Base-by-base conservation (phyloP, 92 coral and sea anemone genomes). In the Umimayanthus kanabou region DNA sequence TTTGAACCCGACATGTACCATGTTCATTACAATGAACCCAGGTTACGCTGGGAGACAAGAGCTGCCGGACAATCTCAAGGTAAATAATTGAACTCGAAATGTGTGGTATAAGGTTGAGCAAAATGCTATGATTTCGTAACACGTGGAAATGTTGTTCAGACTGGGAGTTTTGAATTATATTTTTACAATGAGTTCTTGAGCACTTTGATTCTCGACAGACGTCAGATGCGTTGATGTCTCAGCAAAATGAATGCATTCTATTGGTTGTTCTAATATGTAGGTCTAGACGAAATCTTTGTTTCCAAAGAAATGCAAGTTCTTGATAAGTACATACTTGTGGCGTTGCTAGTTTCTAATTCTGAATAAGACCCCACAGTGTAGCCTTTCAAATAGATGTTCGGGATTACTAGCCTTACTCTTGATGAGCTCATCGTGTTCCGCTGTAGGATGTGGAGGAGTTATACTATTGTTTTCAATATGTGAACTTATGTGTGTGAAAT, bases 41-140 rank as follows among this genome's bases (percentile, higher is more conserved):
- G 99, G 99, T 5, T 96, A 96, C 77, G 99, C 99, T 39, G 99
- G 99, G 14, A 88, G 99, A 61, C 99, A 96, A 87, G 99, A 96
- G 72, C 89, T 96, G 49, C 99, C 99, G 0, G 99, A 96, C 84
- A 96, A 96, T 80, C 96, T 96, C n/a, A 96, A 96, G 99, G 99
- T 96, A 85, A 88, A 45, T 16, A 43, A 14, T 8, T 5, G 43
- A 42, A 22, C 6, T 42, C 5, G 47, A 18, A n/a, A 2, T 61
- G 28, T 28, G 25, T 47, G 45, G 33, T 75, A 33, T 33, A 3
- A 58, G 39, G n/a, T 15, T 28, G 15, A 33, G 4, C 23, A 39
- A n/a, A 14, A 77, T 15, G 37, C 42, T 23, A 37, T 80, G 69
- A 6, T 4, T 39, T 22, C 9, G 29, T 64, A 29, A 30, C 70